Percentiles rank a stretch among this genome's conserved stretches.
These are phyloP conservation scores for Salpingus planirostris DNA, from an alignment of 2,888 invertebrate genomes.

Conservation along the genomic window DNA sequence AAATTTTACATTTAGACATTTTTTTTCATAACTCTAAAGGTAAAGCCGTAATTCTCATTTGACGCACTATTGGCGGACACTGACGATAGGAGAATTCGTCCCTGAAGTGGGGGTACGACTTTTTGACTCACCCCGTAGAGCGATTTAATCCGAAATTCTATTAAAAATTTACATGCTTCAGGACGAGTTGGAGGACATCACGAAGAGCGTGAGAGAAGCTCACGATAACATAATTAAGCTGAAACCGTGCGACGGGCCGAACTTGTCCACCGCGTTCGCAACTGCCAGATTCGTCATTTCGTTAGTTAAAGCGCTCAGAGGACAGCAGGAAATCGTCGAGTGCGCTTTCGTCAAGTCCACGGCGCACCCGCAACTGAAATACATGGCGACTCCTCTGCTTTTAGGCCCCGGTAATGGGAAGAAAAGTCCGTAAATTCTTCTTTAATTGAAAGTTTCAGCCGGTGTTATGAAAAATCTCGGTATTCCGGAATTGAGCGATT, in stretches of 20 bases:
- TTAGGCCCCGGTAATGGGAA: constrained; percentile 28
- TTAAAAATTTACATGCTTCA: constrained; percentile 14
- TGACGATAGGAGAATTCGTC: no score
- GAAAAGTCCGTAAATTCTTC: no score
- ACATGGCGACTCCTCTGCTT: constrained; percentile 33
- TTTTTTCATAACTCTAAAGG: no score
- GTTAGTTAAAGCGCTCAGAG: constrained; percentile 44
- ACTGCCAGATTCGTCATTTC: constrained; percentile 53
- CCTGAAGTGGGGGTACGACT: no score
- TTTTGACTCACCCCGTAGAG: no score
- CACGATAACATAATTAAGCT: constrained; percentile 55
- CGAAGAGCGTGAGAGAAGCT: constrained; percentile 46
- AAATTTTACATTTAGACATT: no score
- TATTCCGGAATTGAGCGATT: constrained; percentile 33
- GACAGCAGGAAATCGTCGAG: constrained; percentile 33
- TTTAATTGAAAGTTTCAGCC: constrained; percentile 9
- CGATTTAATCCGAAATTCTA: no score
- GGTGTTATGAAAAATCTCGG: constrained; percentile 36
- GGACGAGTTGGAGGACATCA: constrained; percentile 35
- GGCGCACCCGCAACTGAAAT: constrained; percentile 30
- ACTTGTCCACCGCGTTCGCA: constrained; percentile 55
- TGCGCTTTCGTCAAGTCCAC: constrained; percentile 34
- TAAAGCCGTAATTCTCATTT: no score
- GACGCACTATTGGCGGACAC: no score
- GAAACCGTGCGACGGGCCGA: constrained; percentile 50